A percentile compares a stretch with the other conserved stretches of the same genome.
Conservation (phyloP, 2,888 invertebrate genomes). For the Drosophila mulleri region DNA sequence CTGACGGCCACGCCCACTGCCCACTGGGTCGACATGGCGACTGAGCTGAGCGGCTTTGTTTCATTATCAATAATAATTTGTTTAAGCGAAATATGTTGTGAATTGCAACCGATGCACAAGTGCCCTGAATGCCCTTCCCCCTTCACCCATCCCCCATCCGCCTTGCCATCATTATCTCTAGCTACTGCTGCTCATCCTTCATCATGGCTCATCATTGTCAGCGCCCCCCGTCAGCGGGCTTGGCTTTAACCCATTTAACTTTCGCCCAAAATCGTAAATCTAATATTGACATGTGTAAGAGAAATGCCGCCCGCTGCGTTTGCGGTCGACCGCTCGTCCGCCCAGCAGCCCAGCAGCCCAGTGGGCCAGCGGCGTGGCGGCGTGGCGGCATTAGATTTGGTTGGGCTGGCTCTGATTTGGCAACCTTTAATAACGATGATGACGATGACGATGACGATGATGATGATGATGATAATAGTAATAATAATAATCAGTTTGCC, state of each 20-base stretch:
- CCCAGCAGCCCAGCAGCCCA: background rate
- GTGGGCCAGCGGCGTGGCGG: background rate
- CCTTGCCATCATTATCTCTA: background rate
- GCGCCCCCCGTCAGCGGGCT: background rate
- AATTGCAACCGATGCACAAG: slow-evolving; percentile 55
- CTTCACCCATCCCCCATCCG: too few species aligned
- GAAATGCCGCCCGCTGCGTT: slow-evolving; percentile 42
- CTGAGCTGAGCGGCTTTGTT: background rate
- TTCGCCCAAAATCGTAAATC: slow-evolving; percentile 60
- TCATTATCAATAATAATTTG: slow-evolving; percentile 9
- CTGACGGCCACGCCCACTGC: background rate
- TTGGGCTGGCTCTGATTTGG: slow-evolving; percentile 54
- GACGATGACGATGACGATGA: background rate
- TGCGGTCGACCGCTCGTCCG: slow-evolving; percentile 6
- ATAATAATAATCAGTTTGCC: slow-evolving; percentile 67
- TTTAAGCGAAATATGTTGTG: slow-evolving; percentile 7
- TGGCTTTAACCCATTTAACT: slow-evolving; percentile 72
- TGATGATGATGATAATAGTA: slow-evolving; percentile 52
- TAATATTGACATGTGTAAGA: slow-evolving; percentile 75
- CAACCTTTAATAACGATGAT: slow-evolving; percentile 68
- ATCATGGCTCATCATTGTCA: slow-evolving; percentile 9
- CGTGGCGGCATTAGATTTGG: slow-evolving; percentile 57
- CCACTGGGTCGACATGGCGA: background rate
- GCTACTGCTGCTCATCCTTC: background rate
- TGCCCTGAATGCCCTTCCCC: background rate